These are phyloP conservation scores for Etheostoma perlongum DNA, from an alignment of 2,797 vertebrate species.

Conservation along the genomic window DNA sequence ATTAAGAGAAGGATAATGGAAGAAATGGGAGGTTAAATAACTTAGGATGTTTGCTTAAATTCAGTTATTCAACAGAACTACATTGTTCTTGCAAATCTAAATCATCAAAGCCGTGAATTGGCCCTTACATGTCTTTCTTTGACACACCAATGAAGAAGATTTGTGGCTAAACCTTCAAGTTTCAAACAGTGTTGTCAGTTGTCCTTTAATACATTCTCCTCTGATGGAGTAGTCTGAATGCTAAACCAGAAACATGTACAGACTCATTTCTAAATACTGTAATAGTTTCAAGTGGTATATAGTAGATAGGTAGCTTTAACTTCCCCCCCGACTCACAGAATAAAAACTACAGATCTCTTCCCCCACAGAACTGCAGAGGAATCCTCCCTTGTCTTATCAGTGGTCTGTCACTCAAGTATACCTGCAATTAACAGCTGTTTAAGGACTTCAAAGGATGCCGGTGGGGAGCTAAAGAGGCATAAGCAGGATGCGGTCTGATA, in stretches of 20 bases:
- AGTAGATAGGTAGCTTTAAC: neutral
- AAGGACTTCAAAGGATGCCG: constrained; percentile 71
- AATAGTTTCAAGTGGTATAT: neutral
- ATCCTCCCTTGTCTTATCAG: constrained; percentile 22
- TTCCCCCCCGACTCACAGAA: neutral
- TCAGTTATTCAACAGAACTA: constrained; percentile 4
- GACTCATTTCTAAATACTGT: neutral
- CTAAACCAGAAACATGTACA: constrained; percentile 15
- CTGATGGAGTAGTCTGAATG: constrained; percentile 1
- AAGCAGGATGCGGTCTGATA: constrained; percentile 57
- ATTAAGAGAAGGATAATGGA: neutral
- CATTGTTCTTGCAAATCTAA: constrained; percentile 29
- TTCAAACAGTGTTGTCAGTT: constrained; percentile 5
- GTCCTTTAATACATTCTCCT: constrained; percentile 19
- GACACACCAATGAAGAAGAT: constrained; percentile 22
- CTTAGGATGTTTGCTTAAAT: constrained; percentile 3
- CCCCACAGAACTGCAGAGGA: neutral
- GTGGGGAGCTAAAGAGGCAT: constrained; percentile 45
- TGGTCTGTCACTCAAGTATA: constrained; percentile 42
- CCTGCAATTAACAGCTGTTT: constrained; percentile 67
- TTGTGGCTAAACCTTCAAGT: constrained; percentile 10
- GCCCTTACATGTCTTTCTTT: constrained; percentile 2
- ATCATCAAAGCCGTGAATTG: constrained; percentile 13
- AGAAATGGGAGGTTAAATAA: constrained; percentile 8
- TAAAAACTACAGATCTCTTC: neutral